Evolutionary conservation across 1,140 invertebrate species (phyloP).

Genomic region (Oedothorax gibbosus): DNA sequence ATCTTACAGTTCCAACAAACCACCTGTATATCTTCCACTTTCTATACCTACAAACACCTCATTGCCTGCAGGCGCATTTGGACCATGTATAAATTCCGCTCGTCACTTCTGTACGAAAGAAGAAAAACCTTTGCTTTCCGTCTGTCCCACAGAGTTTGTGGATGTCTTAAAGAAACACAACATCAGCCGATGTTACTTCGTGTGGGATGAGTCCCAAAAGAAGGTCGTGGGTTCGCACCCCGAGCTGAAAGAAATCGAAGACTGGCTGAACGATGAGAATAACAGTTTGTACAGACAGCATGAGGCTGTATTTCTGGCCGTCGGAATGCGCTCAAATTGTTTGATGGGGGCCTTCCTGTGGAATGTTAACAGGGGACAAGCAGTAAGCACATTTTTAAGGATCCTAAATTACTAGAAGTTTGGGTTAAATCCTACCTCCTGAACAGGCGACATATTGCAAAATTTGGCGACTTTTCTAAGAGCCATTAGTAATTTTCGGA

Average conservation of each 20-base stretch:
- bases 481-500: not conserved
- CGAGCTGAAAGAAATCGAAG: conserved; percentile 55
- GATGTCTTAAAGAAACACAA: conserved; percentile 47
- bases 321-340: conserved; percentile 60
- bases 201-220: conserved; percentile 35
- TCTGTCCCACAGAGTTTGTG: conserved; percentile 25
- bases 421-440: too few species aligned
- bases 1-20: too few species aligned
- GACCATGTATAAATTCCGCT: not conserved
- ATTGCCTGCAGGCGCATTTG: too few species aligned
- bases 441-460: not conserved
- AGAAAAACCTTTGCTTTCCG: conserved; percentile 27
- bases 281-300: conserved; percentile 60
- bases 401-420: too few species aligned
- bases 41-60: too few species aligned
- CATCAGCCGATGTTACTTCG: conserved; percentile 48
- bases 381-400: conserved; percentile 58
- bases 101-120: not conserved
- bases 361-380: conserved; percentile 64
- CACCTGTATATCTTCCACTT: too few species aligned
- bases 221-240: conserved; percentile 53
- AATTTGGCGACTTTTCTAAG: not conserved
- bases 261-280: conserved; percentile 41
- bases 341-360: conserved; percentile 63
- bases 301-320: conserved; percentile 63